Conservation (phyloP, 2,888 invertebrate species). For the Pimpla rufipes region DNA sequence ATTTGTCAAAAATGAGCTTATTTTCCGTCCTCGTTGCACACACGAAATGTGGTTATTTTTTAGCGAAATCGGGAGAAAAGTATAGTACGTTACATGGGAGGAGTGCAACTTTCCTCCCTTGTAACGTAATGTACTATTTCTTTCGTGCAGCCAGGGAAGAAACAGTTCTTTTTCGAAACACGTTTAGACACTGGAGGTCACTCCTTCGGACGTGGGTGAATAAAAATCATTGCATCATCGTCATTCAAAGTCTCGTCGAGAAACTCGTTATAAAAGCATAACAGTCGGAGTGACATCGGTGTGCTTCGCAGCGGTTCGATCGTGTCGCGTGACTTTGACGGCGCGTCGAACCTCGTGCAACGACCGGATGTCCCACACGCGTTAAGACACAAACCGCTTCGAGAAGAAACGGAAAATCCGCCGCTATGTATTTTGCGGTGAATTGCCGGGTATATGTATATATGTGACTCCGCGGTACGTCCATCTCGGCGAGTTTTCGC, state of each 20-base stretch:
- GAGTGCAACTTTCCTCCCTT: too few relatives aligned
- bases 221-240: not conserved
- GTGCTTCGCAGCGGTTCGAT: slow-evolving; percentile 40
- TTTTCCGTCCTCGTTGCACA: too few relatives aligned
- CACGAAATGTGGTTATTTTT: too few relatives aligned
- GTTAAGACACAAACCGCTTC: slow-evolving; percentile 59
- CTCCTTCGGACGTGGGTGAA: not conserved
- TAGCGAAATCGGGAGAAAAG: too few relatives aligned
- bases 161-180: too few relatives aligned
- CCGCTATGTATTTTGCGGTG: not conserved
- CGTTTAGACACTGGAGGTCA: too few relatives aligned
- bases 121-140: too few relatives aligned
- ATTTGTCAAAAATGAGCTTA: too few relatives aligned
- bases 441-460: not conserved
- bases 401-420: slow-evolving; percentile 47
- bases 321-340: slow-evolving; percentile 62
- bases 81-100: too few relatives aligned
- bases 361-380: slow-evolving; percentile 62
- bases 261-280: not conserved
- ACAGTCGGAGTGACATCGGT: not conserved
- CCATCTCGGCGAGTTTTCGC: slow-evolving; percentile 24
- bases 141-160: too few relatives aligned
- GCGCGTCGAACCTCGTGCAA: slow-evolving; percentile 59
- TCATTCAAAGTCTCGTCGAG: not conserved
- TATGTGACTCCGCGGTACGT: not conserved